Conservation (phyloP, 2,797 vertebrate species). For the Amphiprion clarkii region DNA sequence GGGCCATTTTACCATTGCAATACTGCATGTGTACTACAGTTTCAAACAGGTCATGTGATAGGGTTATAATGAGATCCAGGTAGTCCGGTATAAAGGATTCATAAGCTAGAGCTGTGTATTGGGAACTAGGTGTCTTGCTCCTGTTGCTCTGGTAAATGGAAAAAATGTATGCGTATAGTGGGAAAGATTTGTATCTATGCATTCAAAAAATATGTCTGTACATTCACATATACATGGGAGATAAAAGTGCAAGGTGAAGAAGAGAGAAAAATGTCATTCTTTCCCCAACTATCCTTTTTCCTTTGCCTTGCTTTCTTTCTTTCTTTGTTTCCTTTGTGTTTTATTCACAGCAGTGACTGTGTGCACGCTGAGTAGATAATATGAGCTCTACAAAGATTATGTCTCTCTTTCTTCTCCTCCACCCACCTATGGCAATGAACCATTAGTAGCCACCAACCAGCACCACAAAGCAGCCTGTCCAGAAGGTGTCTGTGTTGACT, state of each 20-base stretch:
- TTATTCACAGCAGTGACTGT: constrained; percentile 51
- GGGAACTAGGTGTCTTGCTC: constrained; percentile 21
- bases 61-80: constrained; percentile 59
- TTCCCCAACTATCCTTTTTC: constrained; percentile 9
- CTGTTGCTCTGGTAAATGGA: constrained; percentile 46
- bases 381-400: constrained; percentile 56
- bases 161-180: constrained; percentile 12
- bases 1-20: constrained; percentile 44
- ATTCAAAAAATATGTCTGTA: constrained; percentile 5
- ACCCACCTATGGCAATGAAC: constrained; percentile 55
- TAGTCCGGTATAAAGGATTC: constrained; percentile 55
- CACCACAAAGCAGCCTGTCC: constrained; percentile 48
- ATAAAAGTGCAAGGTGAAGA: constrained; percentile 14
- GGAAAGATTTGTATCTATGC: neutral
- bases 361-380: constrained; percentile 59
- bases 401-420: constrained; percentile 51
- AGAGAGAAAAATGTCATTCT: neutral
- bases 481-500: constrained; percentile 56
- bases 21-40: constrained; percentile 56
- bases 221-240: neutral
- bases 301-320: constrained; percentile 39
- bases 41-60: constrained; percentile 56
- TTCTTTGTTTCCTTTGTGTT: constrained; percentile 17
- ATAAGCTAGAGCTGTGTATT: constrained; percentile 37
- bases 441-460: constrained; percentile 62